These are phyloP conservation scores for Gracilinanus agilis DNA, from an alignment of 2,113 vertebrate species.

Conservation along the genomic window DNA sequence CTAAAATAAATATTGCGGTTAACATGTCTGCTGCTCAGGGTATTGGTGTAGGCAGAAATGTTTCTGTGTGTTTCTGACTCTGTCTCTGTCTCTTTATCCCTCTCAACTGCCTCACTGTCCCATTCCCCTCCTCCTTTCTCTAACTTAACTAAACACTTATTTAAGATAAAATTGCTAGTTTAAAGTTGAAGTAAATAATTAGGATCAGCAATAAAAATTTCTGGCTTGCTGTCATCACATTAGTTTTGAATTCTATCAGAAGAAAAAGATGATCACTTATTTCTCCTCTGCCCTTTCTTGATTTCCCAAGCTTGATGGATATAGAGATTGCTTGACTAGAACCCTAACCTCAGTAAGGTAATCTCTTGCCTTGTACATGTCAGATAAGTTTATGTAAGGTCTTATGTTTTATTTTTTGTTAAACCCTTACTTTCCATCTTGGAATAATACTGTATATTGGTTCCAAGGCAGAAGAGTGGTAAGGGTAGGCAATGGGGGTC, in stretches of 20 bases:
- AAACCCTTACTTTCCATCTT: no score
- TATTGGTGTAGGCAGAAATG: conserved; percentile 64
- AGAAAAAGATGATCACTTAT: conserved; percentile 10
- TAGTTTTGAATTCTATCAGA: conserved; percentile 61
- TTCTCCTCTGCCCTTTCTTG: not conserved
- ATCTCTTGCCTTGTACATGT: not conserved
- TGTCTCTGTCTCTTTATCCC: not conserved
- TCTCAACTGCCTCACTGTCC: not conserved
- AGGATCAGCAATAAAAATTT: conserved; percentile 64
- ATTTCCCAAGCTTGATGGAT: not conserved
- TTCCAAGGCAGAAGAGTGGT: no score
- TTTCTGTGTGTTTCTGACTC: not conserved
- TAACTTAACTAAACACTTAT: conserved; percentile 66
- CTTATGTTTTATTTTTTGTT: conserved; percentile 1
- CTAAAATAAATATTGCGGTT: conserved; percentile 82
- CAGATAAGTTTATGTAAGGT: not conserved
- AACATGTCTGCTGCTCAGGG: conserved; percentile 64
- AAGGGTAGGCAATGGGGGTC: no score
- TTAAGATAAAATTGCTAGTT: conserved; percentile 74
- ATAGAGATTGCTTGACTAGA: not conserved
- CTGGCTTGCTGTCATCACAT: not conserved
- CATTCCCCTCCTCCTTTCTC: conserved; percentile 22
- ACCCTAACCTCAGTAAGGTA: conserved; percentile 10
- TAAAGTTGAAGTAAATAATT: conserved; percentile 74
- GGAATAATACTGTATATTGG: no score